Conservation (phyloP, 1,140 invertebrate genomes). For the Cyclargus thomasi region DNA sequence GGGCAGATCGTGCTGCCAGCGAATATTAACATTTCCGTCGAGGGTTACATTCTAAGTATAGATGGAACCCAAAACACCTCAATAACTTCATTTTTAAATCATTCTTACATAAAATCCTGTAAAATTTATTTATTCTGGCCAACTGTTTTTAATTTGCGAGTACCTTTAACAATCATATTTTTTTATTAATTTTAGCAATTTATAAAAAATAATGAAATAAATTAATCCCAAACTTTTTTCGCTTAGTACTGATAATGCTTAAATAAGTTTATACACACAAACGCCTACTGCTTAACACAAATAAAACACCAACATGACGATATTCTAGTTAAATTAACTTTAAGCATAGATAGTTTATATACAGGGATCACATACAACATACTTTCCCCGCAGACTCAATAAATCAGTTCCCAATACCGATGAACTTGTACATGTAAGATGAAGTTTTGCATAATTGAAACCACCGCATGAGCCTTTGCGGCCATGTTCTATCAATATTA, state of each 20-base stretch:
- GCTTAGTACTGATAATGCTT: too few species aligned
- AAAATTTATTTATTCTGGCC: too few species aligned
- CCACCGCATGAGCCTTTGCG: constrained; percentile 22
- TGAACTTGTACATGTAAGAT: constrained; percentile 23
- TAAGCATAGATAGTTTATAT: background rate
- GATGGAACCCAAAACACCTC: too few species aligned
- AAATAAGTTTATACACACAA: too few species aligned
- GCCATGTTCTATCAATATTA: constrained; percentile 22
- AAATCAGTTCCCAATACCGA: constrained; percentile 20
- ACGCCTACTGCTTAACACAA: background rate
- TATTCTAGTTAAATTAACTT: background rate
- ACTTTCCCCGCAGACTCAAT: constrained; percentile 9
- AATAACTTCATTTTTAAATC: too few species aligned
- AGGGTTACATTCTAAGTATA: too few species aligned
- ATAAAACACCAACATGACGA: background rate
- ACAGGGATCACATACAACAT: background rate
- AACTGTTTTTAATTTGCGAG: too few species aligned
- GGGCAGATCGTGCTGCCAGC: background rate
- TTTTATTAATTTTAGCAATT: too few species aligned
- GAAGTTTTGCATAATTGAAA: constrained; percentile 22
- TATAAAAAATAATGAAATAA: too few species aligned
- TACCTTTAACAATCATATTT: too few species aligned
- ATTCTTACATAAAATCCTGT: too few species aligned
- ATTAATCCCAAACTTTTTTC: too few species aligned
- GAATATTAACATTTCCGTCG: background rate